Conservation (phyloP, 2,888 invertebrate genomes). For the Leucophenga montana region DNA sequence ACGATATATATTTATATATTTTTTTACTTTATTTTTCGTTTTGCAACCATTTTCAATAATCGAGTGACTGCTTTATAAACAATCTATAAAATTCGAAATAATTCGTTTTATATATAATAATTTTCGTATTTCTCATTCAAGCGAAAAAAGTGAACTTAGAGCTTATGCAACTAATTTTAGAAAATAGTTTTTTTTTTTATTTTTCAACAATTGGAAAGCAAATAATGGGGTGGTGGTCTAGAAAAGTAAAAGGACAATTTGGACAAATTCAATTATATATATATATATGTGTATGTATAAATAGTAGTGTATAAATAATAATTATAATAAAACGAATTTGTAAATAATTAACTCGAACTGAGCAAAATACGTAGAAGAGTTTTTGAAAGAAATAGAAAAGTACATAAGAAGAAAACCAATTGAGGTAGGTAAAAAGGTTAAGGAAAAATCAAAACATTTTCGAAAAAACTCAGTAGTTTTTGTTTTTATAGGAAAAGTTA, state of each 20-base stretch:
- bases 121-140: neutral
- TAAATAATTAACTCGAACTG: no score
- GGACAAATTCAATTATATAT: neutral
- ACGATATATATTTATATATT: neutral
- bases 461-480: neutral
- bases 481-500: neutral
- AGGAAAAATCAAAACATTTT: neutral
- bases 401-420: neutral
- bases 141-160: neutral
- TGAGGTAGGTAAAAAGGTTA: neutral
- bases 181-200: slow-evolving; percentile 6
- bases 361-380: neutral
- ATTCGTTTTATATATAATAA: neutral
- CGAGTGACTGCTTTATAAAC: neutral
- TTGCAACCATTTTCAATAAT: neutral
- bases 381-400: neutral
- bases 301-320: slow-evolving; percentile 2
- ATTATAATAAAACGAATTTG: no score
- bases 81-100: neutral
- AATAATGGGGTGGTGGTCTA: no score
- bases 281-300: neutral
- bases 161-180: slow-evolving; percentile 2
- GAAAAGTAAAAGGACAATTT: neutral
- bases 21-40: neutral
- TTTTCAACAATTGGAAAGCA: no score